These are phyloP conservation scores for Anticlea derivata DNA, from an alignment of 2,888 invertebrate genomes.

Conservation along the genomic window DNA sequence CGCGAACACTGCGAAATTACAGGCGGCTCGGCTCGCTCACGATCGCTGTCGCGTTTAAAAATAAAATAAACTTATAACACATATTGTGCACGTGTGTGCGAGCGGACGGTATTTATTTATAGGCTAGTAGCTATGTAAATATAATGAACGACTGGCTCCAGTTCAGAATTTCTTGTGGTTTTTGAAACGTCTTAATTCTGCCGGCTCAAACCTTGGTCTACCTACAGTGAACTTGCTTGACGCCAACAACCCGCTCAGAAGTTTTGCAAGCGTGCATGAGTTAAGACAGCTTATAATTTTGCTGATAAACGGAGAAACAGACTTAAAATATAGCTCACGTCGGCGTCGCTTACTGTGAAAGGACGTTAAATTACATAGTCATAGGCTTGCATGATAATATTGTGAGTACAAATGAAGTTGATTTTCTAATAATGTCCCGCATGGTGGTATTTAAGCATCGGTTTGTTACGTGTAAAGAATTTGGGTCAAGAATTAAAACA, in stretches of 20 bases:
- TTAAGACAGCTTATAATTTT: too few species aligned
- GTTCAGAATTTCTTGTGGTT: slow-evolving; percentile 73
- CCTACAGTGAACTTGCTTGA: slow-evolving; percentile 17
- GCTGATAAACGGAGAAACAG: too few species aligned
- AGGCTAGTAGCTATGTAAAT: slow-evolving; percentile 83
- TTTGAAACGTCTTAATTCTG: slow-evolving; percentile 78
- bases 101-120: slow-evolving; percentile 81
- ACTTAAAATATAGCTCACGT: too few species aligned
- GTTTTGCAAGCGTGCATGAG: too few species aligned
- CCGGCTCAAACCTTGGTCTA: slow-evolving; percentile 40
- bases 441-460: not conserved
- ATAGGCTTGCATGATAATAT: too few species aligned
- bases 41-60: slow-evolving; percentile 77
- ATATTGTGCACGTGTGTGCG: slow-evolving; percentile 80
- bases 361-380: slow-evolving; percentile 19
- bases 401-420: too few species aligned
- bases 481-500: not conserved
- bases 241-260: not conserved
- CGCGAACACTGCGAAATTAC: slow-evolving; percentile 82
- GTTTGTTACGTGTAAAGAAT: not conserved
- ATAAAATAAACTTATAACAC: slow-evolving; percentile 83
- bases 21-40: slow-evolving; percentile 71
- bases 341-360: too few species aligned
- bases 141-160: slow-evolving; percentile 66
- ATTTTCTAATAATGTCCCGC: slow-evolving; percentile 7